These are phyloP conservation scores for Lepidocolaptes lacrymiger DNA, from an alignment of 2,797 vertebrate species.

Conservation along the genomic window DNA sequence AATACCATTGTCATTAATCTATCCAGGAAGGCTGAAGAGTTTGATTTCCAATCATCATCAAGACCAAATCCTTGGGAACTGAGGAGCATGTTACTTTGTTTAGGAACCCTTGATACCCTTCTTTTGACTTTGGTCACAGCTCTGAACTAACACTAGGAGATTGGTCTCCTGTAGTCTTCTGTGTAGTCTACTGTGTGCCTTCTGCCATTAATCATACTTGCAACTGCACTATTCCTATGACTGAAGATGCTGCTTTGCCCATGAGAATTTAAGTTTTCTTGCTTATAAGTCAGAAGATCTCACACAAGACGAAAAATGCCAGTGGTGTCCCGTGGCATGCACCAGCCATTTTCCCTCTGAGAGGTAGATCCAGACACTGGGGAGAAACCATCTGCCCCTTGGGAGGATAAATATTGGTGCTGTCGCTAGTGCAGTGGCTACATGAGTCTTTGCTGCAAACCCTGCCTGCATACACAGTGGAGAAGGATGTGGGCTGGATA, in stretches of 20 bases:
- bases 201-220: not conserved
- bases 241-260: not conserved
- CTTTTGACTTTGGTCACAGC: not conserved
- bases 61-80: not conserved
- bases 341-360: not conserved
- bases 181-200: not conserved
- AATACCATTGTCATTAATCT: not conserved
- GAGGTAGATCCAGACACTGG: not conserved
- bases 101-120: not conserved
- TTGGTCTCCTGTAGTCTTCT: not conserved
- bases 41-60: not conserved
- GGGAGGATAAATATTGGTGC: not conserved
- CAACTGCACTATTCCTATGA: not conserved
- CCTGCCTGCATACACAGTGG: not conserved
- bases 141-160: not conserved
- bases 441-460: not conserved
- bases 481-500: not conserved
- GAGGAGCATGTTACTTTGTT: not conserved
- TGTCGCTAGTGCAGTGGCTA: not conserved
- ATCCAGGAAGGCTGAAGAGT: not conserved
- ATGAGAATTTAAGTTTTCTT: not conserved
- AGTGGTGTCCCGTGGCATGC: not conserved
- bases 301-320: not conserved
- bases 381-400: rapidly evolving
- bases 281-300: not conserved